These are phyloP conservation scores for Pseudonaja textilis DNA, from an alignment of 2,113 vertebrate species.

Conservation along the genomic window DNA sequence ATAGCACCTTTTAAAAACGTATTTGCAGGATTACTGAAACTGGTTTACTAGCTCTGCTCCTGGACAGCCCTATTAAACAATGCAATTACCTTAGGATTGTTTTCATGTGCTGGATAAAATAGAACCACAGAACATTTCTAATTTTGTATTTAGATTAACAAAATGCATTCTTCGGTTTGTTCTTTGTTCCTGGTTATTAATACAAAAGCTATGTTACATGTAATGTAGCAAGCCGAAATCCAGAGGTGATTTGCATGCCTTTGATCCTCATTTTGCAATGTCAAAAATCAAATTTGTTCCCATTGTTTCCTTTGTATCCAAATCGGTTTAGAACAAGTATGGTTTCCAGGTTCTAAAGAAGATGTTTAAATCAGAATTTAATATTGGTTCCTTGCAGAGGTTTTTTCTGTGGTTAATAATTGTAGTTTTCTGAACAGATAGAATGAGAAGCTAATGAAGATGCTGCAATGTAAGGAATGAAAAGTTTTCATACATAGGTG, in stretches of 20 bases:
- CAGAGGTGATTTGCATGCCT: not conserved
- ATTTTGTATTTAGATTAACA: not conserved
- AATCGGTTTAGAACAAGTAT: not conserved
- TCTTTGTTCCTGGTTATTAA: not conserved
- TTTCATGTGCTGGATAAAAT: not conserved
- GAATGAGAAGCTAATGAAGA: not conserved
- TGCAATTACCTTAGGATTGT: not conserved
- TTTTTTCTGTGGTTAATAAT: not conserved
- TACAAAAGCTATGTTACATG: not conserved
- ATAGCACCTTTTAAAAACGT: not conserved
- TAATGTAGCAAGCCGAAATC: not conserved
- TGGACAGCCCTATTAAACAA: not conserved
- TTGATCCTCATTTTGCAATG: not conserved
- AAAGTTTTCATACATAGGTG: not conserved
- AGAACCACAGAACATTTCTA: not conserved
- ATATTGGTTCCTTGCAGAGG: not conserved
- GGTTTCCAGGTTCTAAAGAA: not conserved
- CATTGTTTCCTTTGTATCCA: not conserved
- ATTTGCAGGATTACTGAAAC: not conserved
- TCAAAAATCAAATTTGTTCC: not conserved
- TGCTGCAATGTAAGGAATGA: not conserved
- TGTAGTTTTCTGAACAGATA: not conserved
- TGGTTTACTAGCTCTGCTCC: not conserved
- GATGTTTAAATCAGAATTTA: not conserved
- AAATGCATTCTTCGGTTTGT: not conserved